A percentile compares a stretch with the other conserved stretches of the same genome.
These are phyloP conservation scores for Sesamia inferens DNA, from an alignment of 2,888 invertebrate species.

Conservation along the genomic window DNA sequence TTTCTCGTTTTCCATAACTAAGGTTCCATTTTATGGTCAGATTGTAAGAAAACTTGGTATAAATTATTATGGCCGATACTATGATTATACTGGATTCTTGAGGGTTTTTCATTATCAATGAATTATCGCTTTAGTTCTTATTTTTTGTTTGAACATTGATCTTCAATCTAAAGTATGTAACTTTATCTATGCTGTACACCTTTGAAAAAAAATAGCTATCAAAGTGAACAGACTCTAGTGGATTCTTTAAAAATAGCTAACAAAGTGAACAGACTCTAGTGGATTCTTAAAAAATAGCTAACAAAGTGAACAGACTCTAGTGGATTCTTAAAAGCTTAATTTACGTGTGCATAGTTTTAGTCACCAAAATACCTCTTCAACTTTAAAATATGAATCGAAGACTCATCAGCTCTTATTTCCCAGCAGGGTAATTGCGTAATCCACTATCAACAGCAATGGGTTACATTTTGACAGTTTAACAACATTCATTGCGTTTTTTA, in stretches of 20 bases:
- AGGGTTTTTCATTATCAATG: conserved; percentile 47
- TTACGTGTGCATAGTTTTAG: not conserved
- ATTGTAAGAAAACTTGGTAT: conserved; percentile 59
- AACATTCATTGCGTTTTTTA: too few species aligned
- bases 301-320: not conserved
- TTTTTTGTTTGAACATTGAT: conserved; percentile 50
- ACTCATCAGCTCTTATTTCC: not conserved
- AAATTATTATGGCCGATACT: conserved; percentile 52
- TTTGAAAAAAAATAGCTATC: not conserved
- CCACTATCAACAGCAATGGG: too few species aligned
- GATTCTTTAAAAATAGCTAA: too few species aligned
- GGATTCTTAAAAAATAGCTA: too few species aligned
- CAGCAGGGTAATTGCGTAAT: too few species aligned
- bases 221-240: not conserved
- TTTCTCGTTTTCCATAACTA: conserved; percentile 60
- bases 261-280: not conserved
- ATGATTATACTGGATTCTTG: conserved; percentile 54
- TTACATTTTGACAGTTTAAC: too few species aligned
- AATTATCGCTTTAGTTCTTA: conserved; percentile 39
- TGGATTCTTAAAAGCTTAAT: too few species aligned
- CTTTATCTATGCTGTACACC: conserved; percentile 10
- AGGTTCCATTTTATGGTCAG: conserved; percentile 54
- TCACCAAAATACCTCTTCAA: not conserved
- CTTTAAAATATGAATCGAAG: not conserved
- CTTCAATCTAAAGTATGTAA: conserved; percentile 43